Evolutionary conservation across 2,797 vertebrate genomes (phyloP).

Genomic region (Spatula clypeata): DNA sequence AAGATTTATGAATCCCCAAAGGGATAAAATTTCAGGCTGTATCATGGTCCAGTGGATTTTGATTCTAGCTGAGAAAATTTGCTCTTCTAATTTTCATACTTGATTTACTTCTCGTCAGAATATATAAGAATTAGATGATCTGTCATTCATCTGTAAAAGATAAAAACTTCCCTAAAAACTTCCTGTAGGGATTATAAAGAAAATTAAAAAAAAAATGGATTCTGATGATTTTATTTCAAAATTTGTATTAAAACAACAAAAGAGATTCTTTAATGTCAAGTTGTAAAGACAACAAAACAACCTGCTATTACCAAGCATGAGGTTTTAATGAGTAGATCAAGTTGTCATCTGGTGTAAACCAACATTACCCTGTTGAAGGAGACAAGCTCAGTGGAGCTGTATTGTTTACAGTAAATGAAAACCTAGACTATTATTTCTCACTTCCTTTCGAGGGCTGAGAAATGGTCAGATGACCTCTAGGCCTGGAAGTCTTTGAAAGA

Average conservation of each 20-base stretch:
- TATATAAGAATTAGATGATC: not conserved
- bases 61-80: not conserved
- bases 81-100: not conserved
- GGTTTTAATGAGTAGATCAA: not conserved
- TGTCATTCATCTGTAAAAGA: not conserved
- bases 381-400: not conserved
- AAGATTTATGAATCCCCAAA: conserved; percentile 10
- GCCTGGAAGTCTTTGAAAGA: not conserved
- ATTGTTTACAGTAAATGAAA: not conserved
- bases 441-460: not conserved
- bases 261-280: rapidly evolving
- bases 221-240: not conserved
- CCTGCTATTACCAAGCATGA: not conserved
- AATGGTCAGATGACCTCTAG: not conserved
- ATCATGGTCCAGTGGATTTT: not conserved
- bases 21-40: not conserved
- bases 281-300: not conserved
- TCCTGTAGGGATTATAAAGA: not conserved
- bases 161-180: not conserved
- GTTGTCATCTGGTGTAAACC: not conserved
- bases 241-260: not conserved
- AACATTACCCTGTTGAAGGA: not conserved
- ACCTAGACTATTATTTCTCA: not conserved
- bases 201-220: not conserved
- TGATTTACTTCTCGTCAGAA: not conserved